A percentile compares a stretch with the other conserved stretches of the same genome.
Conservation (phyloP, 1,140 invertebrate species). For the Formica exsecta region DNA sequence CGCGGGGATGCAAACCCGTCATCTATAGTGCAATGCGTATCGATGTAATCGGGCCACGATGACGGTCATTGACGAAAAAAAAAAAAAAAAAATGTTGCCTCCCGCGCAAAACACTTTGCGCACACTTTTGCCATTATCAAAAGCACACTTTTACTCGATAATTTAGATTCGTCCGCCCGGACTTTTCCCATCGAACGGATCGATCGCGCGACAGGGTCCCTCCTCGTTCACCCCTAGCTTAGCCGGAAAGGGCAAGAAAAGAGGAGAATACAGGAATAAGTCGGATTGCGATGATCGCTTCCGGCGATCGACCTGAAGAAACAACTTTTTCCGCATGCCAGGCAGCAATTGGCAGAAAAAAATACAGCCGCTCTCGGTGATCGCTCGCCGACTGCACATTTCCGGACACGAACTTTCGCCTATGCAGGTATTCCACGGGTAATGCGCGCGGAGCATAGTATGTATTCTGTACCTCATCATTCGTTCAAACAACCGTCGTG, state of each 20-base stretch:
- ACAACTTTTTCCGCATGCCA: constrained; percentile 58
- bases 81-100: background rate
- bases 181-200: constrained; percentile 16
- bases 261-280: constrained; percentile 7
- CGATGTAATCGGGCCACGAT: constrained; percentile 7
- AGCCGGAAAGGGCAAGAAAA: constrained; percentile 5
- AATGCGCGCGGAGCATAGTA: background rate
- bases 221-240: background rate
- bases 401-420: constrained; percentile 49
- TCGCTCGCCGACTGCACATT: constrained; percentile 11
- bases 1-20: background rate
- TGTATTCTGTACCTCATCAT: constrained; percentile 35
- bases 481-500: constrained; percentile 32
- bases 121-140: constrained; percentile 27
- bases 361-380: background rate
- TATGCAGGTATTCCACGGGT: constrained; percentile 40
- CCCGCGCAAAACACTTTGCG: background rate
- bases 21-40: constrained; percentile 9
- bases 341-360: constrained; percentile 33
- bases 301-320: constrained; percentile 33
- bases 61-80: constrained; percentile 57
- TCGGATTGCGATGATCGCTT: constrained; percentile 46
- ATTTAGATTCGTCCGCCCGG: constrained; percentile 35
- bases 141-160: constrained; percentile 14
- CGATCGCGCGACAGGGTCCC: constrained; percentile 19